phyloP scores from a whole-genome alignment of 2,113 vertebrate species.

The Typhlomys cinereus region DNA sequence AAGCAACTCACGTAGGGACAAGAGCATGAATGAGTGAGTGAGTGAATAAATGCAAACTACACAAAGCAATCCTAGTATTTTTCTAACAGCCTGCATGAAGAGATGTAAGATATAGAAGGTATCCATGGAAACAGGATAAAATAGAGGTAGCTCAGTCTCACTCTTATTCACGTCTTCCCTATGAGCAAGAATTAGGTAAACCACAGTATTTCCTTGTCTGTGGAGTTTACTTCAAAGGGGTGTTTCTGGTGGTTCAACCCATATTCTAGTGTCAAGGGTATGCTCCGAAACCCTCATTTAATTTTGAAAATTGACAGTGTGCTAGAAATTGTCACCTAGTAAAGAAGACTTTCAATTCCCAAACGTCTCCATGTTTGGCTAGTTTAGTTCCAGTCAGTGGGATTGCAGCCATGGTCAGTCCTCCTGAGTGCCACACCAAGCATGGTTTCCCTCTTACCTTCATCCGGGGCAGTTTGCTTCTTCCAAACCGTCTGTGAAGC shows the following conservation, averaged over 20 bases:
- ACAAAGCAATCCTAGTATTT: neutral
- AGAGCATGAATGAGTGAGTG: neutral
- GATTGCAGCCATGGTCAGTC: neutral
- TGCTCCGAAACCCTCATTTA: neutral
- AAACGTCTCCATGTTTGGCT: neutral
- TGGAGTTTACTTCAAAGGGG: neutral
- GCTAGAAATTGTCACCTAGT: neutral
- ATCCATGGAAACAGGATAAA: conserved; percentile 39
- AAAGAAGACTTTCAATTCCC: neutral
- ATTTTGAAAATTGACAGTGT: neutral
- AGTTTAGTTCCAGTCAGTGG: neutral
- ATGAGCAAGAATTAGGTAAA: neutral
- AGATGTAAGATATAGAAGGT: neutral
- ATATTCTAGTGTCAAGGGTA: neutral
- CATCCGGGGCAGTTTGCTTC: neutral
- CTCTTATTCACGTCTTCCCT: neutral
- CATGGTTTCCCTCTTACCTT: neutral
- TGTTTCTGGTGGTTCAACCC: neutral
- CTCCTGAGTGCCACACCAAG: neutral
- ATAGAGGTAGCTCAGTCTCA: neutral
- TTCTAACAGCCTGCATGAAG: neutral
- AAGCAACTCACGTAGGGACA: neutral
- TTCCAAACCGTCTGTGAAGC: neutral
- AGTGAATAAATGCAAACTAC: neutral
- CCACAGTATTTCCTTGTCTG: neutral